phyloP scores from a whole-genome alignment of 1,140 invertebrate species.

The Pseudachorutes palmiensis region DNA sequence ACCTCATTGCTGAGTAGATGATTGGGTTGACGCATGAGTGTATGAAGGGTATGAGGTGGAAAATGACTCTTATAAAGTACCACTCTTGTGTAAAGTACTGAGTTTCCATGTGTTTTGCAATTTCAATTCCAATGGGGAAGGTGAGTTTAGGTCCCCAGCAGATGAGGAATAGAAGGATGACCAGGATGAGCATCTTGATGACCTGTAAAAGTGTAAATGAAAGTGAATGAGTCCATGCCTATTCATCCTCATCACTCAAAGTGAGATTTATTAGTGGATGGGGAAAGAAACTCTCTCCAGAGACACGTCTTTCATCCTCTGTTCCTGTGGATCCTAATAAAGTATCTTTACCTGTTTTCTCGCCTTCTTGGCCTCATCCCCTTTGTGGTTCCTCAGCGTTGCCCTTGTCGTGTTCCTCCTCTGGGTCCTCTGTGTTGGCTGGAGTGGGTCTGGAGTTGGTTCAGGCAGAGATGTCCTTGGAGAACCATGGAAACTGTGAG shows the following conservation, averaged over 20 bases:
- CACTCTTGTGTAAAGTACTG: conserved; percentile 38
- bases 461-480: too few relatives aligned
- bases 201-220: conserved; percentile 37
- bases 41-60: conserved; percentile 41
- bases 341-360: conserved; percentile 39
- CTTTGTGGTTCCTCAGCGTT: conserved; percentile 19
- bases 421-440: neutral
- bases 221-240: too few relatives aligned
- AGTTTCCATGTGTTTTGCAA: conserved; percentile 38
- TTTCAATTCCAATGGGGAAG: conserved; percentile 36
- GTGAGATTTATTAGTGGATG: neutral
- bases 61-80: conserved; percentile 39
- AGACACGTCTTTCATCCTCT: neutral
- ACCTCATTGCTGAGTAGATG: conserved; percentile 48
- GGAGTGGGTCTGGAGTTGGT: neutral
- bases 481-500: too few relatives aligned
- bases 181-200: conserved; percentile 42
- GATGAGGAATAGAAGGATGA: conserved; percentile 39
- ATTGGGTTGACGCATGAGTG: conserved; percentile 48
- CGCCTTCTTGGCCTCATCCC: conserved; percentile 41
- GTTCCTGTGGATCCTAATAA: neutral
- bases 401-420: neutral
- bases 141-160: conserved; percentile 33
- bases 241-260: conserved; percentile 1
- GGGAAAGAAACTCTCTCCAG: neutral